Evolutionary conservation across 1,140 invertebrate genomes (phyloP), one percentile per base, ranked within the genome.

Genomic region (Hestina assimilis): DNA sequence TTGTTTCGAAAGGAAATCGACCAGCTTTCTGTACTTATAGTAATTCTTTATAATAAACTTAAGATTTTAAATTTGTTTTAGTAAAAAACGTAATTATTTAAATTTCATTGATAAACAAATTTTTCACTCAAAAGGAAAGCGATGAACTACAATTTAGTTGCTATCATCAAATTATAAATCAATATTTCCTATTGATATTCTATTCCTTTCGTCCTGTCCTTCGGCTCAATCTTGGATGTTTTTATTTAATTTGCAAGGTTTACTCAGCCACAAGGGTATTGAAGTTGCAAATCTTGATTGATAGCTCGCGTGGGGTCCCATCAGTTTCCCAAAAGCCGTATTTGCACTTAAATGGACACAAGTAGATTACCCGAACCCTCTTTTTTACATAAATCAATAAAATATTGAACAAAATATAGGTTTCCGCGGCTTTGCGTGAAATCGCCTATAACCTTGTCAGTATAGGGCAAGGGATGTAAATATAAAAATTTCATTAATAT

Each of bases 181-280:
- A 33, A 50, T 40, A n/a, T 17, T n/a, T n/a, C n/a, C n/a, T n/a
- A n/a, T n/a, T 17, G 19, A 24, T 26, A 50, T 41, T 47, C 43
- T 11, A 38, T 41, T 28, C 15, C 15, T 11, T 31, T 20, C 14
- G 19, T 33, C 23, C 43, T 17, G 9, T 33, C 31, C 43, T 7
- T 26, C 28, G 15, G 14, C 26, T 55, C 40, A 56, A 45, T 47
- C n/a, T 40, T 15, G 20, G 11, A 29, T 56, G 33, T 56, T 56
- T 56, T 47, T 56, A 56, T 56, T 56, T 56, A 47, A 56, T 56
- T 56, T 56, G 12, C 53, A 56, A 38, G 53, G 43, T 47, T 56
- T 56, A 56, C 31, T 29, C 43, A 47, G 43, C 23, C 53, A 56
- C 43, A 4, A 14, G 31, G 43, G 53, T 20, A 17, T 26, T 40